Conservation (phyloP, 2,113 vertebrate genomes). For the human region DNA sequence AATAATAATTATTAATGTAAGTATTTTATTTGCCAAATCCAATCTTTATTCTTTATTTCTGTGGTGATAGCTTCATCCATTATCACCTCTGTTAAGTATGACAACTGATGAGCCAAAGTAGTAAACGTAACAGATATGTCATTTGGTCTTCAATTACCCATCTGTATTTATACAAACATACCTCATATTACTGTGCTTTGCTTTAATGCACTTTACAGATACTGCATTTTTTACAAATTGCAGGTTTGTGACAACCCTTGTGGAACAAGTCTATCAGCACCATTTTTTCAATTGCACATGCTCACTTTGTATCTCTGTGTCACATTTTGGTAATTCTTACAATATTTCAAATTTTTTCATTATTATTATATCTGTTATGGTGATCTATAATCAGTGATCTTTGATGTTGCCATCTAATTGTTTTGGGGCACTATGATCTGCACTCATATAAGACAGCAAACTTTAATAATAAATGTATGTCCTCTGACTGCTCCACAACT, state of each 20-base stretch:
- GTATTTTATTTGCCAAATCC: background rate
- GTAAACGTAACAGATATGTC: background rate
- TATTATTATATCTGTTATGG: background rate
- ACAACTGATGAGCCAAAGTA: background rate
- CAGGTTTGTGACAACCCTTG: background rate
- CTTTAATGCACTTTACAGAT: background rate
- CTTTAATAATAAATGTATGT: background rate
- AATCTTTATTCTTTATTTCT: constrained; percentile 23
- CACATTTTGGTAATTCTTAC: background rate
- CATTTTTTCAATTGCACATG: background rate
- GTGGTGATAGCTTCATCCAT: background rate
- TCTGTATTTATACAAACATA: background rate
- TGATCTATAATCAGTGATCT: background rate
- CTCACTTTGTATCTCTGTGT: background rate
- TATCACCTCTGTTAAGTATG: constrained; percentile 2
- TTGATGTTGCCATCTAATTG: background rate
- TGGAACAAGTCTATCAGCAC: background rate
- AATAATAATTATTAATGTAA: background rate
- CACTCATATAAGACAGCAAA: background rate
- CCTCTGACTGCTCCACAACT: background rate
- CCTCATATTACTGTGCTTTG: background rate
- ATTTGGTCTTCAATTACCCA: background rate
- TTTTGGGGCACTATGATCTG: background rate
- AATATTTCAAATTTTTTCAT: background rate
- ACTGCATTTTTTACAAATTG: background rate